Percentiles rank a stretch among this genome's conserved stretches.
phyloP scores from a whole-genome alignment of 2,113 vertebrate genomes.

The Osmerus mordax region DNA sequence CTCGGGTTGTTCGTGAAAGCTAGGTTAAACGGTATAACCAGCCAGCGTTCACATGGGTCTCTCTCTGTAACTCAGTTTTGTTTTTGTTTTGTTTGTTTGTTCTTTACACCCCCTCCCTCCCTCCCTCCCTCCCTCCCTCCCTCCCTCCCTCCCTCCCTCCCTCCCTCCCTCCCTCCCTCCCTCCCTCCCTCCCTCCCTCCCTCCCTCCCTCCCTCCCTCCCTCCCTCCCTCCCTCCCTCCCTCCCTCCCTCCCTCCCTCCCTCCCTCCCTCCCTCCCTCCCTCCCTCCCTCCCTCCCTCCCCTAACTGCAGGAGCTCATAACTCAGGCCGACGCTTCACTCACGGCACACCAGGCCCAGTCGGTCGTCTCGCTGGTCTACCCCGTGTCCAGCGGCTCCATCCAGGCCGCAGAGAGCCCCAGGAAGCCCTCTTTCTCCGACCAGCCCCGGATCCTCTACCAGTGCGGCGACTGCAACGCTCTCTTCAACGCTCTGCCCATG shows the following conservation, averaged over 20 bases:
- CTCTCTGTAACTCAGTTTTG: no score
- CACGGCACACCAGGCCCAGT: slow-evolving; percentile 56
- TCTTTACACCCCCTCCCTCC: neutral
- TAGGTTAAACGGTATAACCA: no score
- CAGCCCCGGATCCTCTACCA: slow-evolving; percentile 77
- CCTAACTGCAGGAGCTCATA: slow-evolving; percentile 53
- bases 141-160: neutral
- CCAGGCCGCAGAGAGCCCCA: slow-evolving; percentile 22
- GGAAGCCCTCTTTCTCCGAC: slow-evolving; percentile 48
- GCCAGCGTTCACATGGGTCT: no score
- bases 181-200: slow-evolving; percentile 11
- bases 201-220: slow-evolving; percentile 11
- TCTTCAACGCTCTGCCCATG: slow-evolving; percentile 78
- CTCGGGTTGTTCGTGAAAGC: no score
- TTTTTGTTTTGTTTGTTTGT: neutral
- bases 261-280: slow-evolving; percentile 9
- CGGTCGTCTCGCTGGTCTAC: slow-evolving; percentile 13
- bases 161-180: slow-evolving; percentile 10
- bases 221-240: neutral
- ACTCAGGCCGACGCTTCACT: slow-evolving; percentile 37
- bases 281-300: slow-evolving; percentile 6
- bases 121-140: neutral
- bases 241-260: slow-evolving; percentile 3
- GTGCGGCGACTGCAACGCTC: slow-evolving; percentile 83
- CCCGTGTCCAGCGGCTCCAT: slow-evolving; percentile 18